Base-by-base conservation (phyloP, 1,140 invertebrate species). In the Hycleus phaleratus region DNA sequence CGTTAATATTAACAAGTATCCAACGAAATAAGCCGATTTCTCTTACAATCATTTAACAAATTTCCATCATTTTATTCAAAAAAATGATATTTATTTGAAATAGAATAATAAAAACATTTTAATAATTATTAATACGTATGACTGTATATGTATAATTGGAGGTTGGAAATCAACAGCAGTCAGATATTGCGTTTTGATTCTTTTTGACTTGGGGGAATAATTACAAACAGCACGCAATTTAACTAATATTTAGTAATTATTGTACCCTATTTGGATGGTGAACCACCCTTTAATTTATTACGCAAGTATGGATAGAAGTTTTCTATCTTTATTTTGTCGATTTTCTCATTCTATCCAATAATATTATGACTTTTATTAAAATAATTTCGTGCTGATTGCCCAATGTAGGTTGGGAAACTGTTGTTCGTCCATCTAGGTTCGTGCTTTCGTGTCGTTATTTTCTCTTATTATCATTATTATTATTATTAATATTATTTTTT, bases 211-310 rank as follows among this genome's bases (percentile, higher is more conserved):
- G 49, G 38, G 40, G 49, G 56, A 63, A 63, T 66, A 66, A 66
- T 66, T 66, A 66, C 64, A 55, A 61, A 58, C 52, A 18, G 57
- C 64, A 66, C 64, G 64, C 64, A 66, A 66, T 66, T 66, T 63
- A 66, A 61, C 61, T 61, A 66, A 63, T 63, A 66, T 63, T 66
- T 63, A 60, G 56, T 61, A 59, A 63, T 66, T 61, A 59, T 61
- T 63, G 60, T 57, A 56, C 47, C 62, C 49, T 55, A 42, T 42
- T 4, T 42, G 40, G 40, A 42, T 42, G 10, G 49, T 10, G 44
- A 56, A 46, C 56, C 56, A 48, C 60, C 59, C 62, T 60, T 61
- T 57, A 66, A 66, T 66, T 66, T 61, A 63, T 64, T 61, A 59
- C 44, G 26, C 51, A 38, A 46, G 43, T 45, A 46, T 38, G 26